phyloP scores from a whole-genome alignment of 2,888 invertebrate species.

The Nezara viridula region DNA sequence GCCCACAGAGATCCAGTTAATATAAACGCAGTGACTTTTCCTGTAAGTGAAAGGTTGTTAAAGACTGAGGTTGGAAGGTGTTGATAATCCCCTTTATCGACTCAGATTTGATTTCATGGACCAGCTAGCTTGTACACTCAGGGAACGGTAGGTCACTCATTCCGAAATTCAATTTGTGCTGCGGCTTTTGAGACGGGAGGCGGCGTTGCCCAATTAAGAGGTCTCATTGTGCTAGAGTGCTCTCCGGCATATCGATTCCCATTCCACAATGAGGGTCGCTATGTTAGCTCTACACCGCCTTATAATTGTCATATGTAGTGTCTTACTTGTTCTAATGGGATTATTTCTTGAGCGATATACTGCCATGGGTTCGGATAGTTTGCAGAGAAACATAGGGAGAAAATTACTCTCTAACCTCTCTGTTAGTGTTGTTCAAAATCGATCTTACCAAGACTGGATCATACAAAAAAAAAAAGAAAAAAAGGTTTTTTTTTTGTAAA shows the following conservation, averaged over 20 bases:
- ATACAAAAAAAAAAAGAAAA: no score
- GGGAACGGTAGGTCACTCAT: neutral
- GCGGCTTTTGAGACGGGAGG: neutral
- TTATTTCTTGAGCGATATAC: neutral
- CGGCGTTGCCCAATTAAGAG: constrained; percentile 28
- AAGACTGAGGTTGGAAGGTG: neutral
- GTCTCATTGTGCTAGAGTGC: neutral
- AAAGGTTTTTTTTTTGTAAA: no score
- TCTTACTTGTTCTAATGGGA: neutral
- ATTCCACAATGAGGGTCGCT: constrained; percentile 19
- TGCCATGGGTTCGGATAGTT: neutral
- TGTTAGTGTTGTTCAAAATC: no score
- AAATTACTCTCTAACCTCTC: no score
- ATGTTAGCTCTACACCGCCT: neutral
- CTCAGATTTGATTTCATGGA: constrained; percentile 20
- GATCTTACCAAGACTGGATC: no score
- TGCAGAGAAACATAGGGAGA: neutral
- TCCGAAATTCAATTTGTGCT: constrained; percentile 30
- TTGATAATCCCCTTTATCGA: neutral
- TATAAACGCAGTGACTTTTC: neutral
- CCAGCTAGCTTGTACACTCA: neutral
- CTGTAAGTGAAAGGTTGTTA: neutral
- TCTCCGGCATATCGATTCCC: constrained; percentile 29
- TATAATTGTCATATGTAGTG: constrained; percentile 6
- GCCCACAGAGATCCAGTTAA: no score